A percentile compares a stretch with the other conserved stretches of the same genome.
Evolutionary conservation across 2,888 invertebrate species (phyloP).

Genomic region (Asteroscopus sphinx): DNA sequence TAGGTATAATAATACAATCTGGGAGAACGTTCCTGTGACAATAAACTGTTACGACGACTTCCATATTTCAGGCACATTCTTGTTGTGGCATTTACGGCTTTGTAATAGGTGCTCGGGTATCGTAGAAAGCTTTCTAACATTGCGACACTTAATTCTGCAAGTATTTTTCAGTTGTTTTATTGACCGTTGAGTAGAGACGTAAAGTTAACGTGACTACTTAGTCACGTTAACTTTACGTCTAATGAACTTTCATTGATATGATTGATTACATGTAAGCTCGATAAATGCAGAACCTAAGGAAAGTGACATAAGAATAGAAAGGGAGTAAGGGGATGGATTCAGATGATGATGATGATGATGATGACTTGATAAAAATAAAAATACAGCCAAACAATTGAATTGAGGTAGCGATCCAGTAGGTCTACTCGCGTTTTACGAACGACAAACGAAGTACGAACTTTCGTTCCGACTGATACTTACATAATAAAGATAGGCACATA

Average conservation of each 20-base stretch:
- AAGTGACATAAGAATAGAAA: too few relatives aligned
- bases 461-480: too few relatives aligned
- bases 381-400: too few relatives aligned
- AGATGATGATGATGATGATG: too few relatives aligned
- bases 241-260: neutral
- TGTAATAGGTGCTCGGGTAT: conserved; percentile 47
- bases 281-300: neutral
- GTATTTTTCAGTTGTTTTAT: conserved; percentile 27
- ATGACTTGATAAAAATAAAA: too few relatives aligned
- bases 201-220: too few relatives aligned
- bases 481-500: too few relatives aligned
- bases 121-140: conserved; percentile 28
- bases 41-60: conserved; percentile 53
- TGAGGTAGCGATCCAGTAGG: too few relatives aligned
- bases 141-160: conserved; percentile 32
- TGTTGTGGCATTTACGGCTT: conserved; percentile 57
- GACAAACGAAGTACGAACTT: too few relatives aligned
- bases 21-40: conserved; percentile 46
- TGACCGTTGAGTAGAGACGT: conserved; percentile 1
- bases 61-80: conserved; percentile 56
- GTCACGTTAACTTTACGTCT: too few relatives aligned
- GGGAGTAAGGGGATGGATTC: too few relatives aligned
- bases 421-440: too few relatives aligned
- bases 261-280: neutral
- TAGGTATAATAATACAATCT: conserved; percentile 56